These are phyloP conservation scores for Cantharis nigra DNA, from an alignment of 2,888 invertebrate genomes.

Conservation along the genomic window DNA sequence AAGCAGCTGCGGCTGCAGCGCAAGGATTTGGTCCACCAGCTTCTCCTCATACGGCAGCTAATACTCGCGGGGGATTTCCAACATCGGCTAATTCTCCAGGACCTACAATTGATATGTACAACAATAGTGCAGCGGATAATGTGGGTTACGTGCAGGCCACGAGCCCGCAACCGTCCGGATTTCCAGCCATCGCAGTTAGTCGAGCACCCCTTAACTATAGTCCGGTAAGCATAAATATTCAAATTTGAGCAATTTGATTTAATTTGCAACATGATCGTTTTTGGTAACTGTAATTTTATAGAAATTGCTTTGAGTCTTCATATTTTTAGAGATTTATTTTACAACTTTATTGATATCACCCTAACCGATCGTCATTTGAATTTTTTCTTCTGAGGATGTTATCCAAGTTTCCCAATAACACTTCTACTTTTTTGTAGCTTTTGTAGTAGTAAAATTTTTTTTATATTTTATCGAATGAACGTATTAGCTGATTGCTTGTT, in stretches of 20 bases:
- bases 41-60: constrained; percentile 75
- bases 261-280: not conserved
- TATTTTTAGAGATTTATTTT: not conserved
- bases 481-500: constrained; percentile 4
- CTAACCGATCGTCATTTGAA: not conserved
- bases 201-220: constrained; percentile 91
- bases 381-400: not conserved
- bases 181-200: constrained; percentile 92
- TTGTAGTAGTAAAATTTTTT: not conserved
- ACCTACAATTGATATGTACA: constrained; percentile 91
- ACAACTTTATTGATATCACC: not conserved
- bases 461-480: constrained; percentile 3
- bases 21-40: constrained; percentile 82
- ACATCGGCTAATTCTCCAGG: constrained; percentile 87
- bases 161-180: constrained; percentile 95
- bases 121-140: constrained; percentile 81
- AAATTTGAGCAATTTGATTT: not conserved
- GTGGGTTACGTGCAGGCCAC: constrained; percentile 94
- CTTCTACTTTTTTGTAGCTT: constrained; percentile 3
- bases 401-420: constrained; percentile 3
- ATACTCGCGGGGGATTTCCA: constrained; percentile 78
- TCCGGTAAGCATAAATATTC: constrained; percentile 72
- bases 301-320: not conserved
- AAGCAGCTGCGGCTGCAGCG: constrained; percentile 76
- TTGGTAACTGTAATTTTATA: not conserved